These are phyloP conservation scores for Addax nasomaculatus DNA, from an alignment of 2,113 vertebrate genomes.

Conservation along the genomic window DNA sequence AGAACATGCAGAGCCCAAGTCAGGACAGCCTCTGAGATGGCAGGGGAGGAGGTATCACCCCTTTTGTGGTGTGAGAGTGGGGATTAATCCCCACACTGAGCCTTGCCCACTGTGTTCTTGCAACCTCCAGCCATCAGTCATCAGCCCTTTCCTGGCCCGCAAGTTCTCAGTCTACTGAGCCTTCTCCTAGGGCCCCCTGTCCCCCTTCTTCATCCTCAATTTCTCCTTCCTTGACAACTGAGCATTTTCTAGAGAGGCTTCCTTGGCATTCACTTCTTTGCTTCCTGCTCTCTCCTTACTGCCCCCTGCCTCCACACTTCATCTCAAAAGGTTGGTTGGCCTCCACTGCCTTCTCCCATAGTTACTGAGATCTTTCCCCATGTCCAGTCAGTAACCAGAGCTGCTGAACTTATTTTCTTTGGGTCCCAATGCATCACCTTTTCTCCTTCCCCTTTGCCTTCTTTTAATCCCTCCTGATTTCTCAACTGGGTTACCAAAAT, in stretches of 20 bases:
- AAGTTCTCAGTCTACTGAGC: not conserved
- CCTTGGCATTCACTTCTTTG: not conserved
- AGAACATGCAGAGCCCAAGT: not conserved
- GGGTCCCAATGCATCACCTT: not conserved
- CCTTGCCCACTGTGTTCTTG: too few relatives aligned
- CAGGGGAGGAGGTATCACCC: not conserved
- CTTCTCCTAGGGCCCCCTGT: not conserved
- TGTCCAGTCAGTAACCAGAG: not conserved
- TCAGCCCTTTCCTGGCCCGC: not conserved
- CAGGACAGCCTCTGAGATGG: not conserved
- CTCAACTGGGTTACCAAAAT: not conserved
- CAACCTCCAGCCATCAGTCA: not conserved
- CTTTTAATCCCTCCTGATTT: not conserved
- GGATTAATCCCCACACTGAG: too few relatives aligned
- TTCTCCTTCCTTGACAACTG: not conserved
- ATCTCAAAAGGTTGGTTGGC: not conserved
- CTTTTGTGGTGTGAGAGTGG: not conserved
- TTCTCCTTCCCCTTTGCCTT: not conserved
- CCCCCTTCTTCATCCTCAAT: not conserved
- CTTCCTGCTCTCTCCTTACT: not conserved
- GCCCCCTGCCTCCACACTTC: not conserved
- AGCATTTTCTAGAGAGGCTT: not conserved
- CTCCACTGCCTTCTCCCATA: not conserved
- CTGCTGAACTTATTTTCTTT: not conserved
- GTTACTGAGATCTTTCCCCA: not conserved